Conservation (phyloP, 2,113 vertebrate species). For the Oxyura jamaicensis region DNA sequence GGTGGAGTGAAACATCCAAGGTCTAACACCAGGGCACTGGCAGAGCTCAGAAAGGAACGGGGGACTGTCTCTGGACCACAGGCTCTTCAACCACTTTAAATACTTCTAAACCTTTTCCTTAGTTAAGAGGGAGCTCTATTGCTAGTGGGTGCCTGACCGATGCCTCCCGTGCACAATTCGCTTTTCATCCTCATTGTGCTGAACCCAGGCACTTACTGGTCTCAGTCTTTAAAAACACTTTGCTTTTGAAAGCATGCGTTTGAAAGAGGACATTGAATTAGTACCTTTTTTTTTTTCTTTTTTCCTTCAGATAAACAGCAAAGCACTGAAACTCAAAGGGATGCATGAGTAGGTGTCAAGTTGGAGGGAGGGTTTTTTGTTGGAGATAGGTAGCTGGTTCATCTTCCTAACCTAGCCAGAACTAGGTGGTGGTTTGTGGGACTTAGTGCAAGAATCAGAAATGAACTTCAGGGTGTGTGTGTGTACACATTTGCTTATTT, state of each 20-base stretch:
- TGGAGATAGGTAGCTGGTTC: not conserved
- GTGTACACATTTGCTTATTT: not conserved
- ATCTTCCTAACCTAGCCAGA: not conserved
- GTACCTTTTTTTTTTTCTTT: not conserved
- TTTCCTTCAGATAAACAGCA: not conserved
- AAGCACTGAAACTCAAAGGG: not conserved
- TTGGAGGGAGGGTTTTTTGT: not conserved
- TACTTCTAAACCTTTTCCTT: not conserved
- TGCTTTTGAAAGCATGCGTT: not conserved
- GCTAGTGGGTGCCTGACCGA: not conserved
- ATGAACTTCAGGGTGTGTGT: not conserved
- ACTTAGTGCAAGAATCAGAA: not conserved
- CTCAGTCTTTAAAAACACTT: not conserved
- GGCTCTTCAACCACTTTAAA: not conserved
- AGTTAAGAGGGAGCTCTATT: not conserved
- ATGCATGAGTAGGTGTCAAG: not conserved
- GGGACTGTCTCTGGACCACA: not conserved
- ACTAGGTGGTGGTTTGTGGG: not conserved
- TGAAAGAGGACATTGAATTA: not conserved
- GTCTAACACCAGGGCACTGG: fast-evolving
- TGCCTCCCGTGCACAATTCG: fast-evolving
- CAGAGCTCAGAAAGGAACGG: not conserved
- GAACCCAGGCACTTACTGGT: not conserved
- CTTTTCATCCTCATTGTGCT: not conserved
- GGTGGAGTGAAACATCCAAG: not conserved